Evolutionary conservation across 2,113 vertebrate genomes (phyloP), one percentile per base, ranked within the genome.

Genomic region (Rhabdornis inornatus): DNA sequence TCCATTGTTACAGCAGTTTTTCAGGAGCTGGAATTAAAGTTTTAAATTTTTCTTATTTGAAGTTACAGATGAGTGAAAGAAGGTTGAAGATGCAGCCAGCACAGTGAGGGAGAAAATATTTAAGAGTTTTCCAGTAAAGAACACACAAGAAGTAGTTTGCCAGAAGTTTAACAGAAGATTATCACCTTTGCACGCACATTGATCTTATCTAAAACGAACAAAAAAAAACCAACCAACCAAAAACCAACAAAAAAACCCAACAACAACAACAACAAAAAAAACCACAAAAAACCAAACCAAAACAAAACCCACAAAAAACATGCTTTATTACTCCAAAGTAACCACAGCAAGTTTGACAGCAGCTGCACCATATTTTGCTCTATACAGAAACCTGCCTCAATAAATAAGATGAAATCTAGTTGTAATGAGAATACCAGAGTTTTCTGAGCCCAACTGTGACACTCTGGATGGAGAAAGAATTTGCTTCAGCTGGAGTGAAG

Each of bases 1-100:
- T 74, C 57, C 82, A 90, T 79, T 93, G 84, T 95, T 57, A 40
- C 40, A 82, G 74, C 69, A 75, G 64, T 45, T 94, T 81, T 92
- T 60, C 72, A 91, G 74, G 68, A 91, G 69, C 69, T 66, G 52
- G 69, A 87, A 92, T 74, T 70, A 8, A 70, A 78, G 63, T 72
- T 85, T 61, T 20, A 49, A 7, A 20, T 6, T 89, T 53, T 56
- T 47, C 60, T 69, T 77, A 65, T 50, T 37, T 78, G 60, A 88
- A 85, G 22, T 31, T 72, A 72, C 50, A 84, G 65, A 42, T 0
- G 1, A 35, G 11, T 53, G 31, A 91, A 91, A 91, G 35, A 42
- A 82, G 27, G 10, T 1, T 84, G 60, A 79, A 68, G 5, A 28
- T 31, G 53, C 25, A 83, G 37, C 19, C 35, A 52, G 15, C 12